These are phyloP conservation scores for Ciconia maguari DNA, from an alignment of 2,113 vertebrate genomes.

Conservation along the genomic window DNA sequence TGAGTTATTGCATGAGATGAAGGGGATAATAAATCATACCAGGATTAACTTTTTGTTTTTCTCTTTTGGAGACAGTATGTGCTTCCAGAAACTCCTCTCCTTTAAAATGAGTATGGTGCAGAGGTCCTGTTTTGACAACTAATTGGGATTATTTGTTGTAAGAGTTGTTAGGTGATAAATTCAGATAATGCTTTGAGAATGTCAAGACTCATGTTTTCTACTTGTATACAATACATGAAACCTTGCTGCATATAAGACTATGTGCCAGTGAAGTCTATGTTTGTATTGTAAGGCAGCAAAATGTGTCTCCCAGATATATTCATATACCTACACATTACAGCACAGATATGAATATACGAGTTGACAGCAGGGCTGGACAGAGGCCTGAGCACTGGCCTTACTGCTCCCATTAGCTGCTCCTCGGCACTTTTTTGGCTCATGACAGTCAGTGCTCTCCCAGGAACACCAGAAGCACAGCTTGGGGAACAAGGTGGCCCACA, in stretches of 20 bases:
- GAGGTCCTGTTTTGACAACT: neutral
- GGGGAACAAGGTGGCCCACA: neutral
- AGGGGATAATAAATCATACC: neutral
- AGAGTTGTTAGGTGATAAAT: neutral
- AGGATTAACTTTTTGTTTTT: neutral
- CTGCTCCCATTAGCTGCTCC: neutral
- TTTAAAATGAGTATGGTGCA: neutral
- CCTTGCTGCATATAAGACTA: neutral
- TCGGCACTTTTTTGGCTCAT: fast-evolving
- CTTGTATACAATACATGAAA: neutral
- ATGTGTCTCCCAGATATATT: neutral
- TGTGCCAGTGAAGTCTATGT: neutral
- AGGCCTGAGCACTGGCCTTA: neutral
- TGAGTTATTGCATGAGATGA: neutral
- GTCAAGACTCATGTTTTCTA: neutral
- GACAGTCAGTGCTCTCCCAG: neutral
- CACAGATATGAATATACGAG: neutral
- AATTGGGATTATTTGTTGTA: neutral
- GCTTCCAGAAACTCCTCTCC: neutral
- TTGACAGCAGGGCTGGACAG: neutral
- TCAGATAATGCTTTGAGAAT: neutral
- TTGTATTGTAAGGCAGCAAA: neutral
- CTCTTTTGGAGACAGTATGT: neutral
- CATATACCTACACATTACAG: neutral
- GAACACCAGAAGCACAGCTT: neutral